A percentile compares a stretch with the other conserved stretches of the same genome.
These are phyloP conservation scores for Athrips mouffetella DNA, from an alignment of 2,888 invertebrate species.

Conservation along the genomic window DNA sequence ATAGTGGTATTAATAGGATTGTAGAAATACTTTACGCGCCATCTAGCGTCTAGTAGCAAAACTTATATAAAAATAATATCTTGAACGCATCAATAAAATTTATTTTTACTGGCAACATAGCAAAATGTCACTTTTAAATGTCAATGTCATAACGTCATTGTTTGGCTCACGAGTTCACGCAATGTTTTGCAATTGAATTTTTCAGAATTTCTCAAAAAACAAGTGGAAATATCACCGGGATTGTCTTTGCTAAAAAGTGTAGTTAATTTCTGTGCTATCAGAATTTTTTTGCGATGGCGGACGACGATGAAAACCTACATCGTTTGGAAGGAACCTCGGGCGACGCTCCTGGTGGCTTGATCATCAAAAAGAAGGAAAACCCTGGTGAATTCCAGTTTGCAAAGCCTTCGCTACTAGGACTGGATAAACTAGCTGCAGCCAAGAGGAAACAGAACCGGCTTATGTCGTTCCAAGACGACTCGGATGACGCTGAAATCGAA, in stretches of 20 bases:
- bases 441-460: constrained; percentile 83
- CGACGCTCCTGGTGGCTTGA: constrained; percentile 83
- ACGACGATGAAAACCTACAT: constrained; percentile 81
- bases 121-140: no score
- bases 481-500: constrained; percentile 39
- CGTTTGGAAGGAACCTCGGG: constrained; percentile 83
- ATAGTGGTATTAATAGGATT: no score
- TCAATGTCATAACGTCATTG: no score
- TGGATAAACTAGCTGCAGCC: constrained; percentile 91
- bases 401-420: constrained; percentile 86
- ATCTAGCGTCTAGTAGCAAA: no score
- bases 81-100: no score
- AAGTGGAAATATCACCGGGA: neutral
- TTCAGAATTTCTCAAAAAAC: neutral
- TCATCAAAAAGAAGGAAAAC: constrained; percentile 81
- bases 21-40: no score
- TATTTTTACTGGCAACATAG: no score
- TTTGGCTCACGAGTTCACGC: no score
- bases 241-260: neutral
- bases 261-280: neutral
- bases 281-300: constrained; percentile 43
- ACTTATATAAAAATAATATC: no score
- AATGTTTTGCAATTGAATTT: constrained; percentile 13
- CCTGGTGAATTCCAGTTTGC: constrained; percentile 86
- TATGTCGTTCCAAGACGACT: constrained; percentile 80